These are phyloP conservation scores for Hyperopisus bebe DNA, from an alignment of 2,113 vertebrate genomes.

Conservation along the genomic window DNA sequence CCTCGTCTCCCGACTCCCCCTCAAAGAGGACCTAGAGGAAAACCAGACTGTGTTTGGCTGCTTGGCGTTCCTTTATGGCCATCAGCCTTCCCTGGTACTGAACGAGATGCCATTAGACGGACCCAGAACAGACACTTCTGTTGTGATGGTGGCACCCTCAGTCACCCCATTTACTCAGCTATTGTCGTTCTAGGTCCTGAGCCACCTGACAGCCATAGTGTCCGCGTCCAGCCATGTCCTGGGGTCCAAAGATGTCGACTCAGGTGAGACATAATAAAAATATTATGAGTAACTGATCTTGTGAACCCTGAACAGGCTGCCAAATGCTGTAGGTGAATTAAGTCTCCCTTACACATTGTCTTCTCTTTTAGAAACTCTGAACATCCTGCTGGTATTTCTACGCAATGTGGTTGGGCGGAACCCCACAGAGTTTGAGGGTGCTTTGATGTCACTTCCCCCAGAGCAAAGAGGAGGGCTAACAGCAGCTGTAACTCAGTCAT, in stretches of 20 bases:
- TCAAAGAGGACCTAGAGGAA: conserved; percentile 79
- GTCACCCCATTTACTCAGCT: background rate
- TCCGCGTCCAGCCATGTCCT: conserved; percentile 48
- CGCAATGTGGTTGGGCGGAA: conserved; percentile 57
- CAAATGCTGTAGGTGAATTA: background rate
- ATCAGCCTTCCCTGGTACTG: conserved; percentile 46
- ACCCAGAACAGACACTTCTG: background rate
- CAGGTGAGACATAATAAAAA: conserved; percentile 43
- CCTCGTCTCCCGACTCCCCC: conserved; percentile 63
- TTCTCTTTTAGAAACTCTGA: conserved; percentile 60
- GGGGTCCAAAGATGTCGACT: conserved; percentile 48
- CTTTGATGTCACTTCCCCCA: conserved; percentile 60
- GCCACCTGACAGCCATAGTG: conserved; percentile 53
- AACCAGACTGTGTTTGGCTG: conserved; percentile 73
- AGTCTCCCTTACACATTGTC: background rate
- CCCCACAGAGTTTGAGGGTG: conserved; percentile 59
- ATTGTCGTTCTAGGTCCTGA: conserved; percentile 44
- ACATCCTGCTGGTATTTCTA: conserved; percentile 52
- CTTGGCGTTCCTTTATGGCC: conserved; percentile 68
- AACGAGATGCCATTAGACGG: background rate
- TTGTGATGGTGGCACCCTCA: background rate
- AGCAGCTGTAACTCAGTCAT: conserved; percentile 43
- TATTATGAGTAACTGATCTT: background rate
- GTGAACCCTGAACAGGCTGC: background rate
- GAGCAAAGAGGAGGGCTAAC: conserved; percentile 59